Base-by-base conservation (phyloP, 2,888 invertebrate genomes). In the Drosophila algonquin region DNA sequence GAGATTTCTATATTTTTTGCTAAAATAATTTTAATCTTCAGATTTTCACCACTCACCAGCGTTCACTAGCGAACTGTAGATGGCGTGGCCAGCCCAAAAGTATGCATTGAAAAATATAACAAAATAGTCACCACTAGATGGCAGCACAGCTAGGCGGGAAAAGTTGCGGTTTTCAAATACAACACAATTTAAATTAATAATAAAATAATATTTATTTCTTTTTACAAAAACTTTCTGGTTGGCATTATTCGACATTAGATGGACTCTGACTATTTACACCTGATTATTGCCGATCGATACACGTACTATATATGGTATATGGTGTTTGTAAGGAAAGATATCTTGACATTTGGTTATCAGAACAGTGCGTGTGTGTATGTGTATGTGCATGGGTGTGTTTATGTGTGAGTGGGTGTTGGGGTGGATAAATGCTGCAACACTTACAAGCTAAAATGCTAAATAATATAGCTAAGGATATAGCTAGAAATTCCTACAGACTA, bases 181-280 rank as follows among this genome's bases (percentile, higher is more conserved):
- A 32, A 10, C 3, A 3, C 16, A 44, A 63, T 24, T 1, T 0
- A 12, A 14, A 8, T 16, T 9, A 5, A 10, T 4, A 14, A 50
- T 50, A 47, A 44, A 68, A 57, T 67, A 67, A 56, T 35, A 65
- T 67, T 67, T 48, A 32, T 27, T 67, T 57, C 57, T 57, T 57
- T 67, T 57, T 68, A 67, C 50, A 67, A 65, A 65, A 56, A 65
- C 56, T 55, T n/a, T 48, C 12, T 1, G 21, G 53, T 54, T 40
- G 46, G 82, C 48, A 60, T 70, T 61, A 56, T 68, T 61, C 69
- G 65, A 67, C 53, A 53, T 63, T 46, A 44, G 44, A 64, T 62
- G 46, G 65, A 67, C 65, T 67, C 69, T 77, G 87, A 87, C 83
- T 87, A 84, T 87, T 80, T 84, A 84, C 83, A 84, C 68, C 68